Base-by-base conservation (phyloP, 2,113 vertebrate genomes). In the Ivindomyrus marchei region DNA sequence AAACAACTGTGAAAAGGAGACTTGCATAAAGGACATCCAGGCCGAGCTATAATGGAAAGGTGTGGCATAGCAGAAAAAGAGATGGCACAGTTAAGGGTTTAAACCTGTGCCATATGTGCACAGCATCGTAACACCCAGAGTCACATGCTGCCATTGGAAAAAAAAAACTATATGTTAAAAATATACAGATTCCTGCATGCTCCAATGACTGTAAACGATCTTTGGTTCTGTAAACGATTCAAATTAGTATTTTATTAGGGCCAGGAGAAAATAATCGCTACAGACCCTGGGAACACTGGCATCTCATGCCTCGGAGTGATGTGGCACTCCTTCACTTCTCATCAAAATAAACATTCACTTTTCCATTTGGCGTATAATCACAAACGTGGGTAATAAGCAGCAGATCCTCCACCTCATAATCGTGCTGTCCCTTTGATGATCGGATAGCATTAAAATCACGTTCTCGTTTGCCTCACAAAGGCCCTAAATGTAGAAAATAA, bases 371-470 rank as follows among this genome's bases (percentile, higher is more conserved):
- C 88, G 2, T 21, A 90, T 62, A 62, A 86, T 52, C 80, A 13
- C 10, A 31, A 31, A 70, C 24, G 27, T 36, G 91, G 88, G 83
- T 91, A 93, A 93, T 92, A 91, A 90, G 91, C 39, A 89, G 92
- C 92, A 93, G 84, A n/a, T 92, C 91, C 89, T 92, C 77, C 77
- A 93, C 91, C 92, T 91, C 92, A 93, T 94, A 94, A 94, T 92
- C 90, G 90, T 90, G 58, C 74, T 85, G 89, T 91, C 92, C 85
- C 91, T 93, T 93, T 93, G 92, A 93, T 92, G 91, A 90, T 93
- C 87, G 92, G 93, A 90, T 91, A 52, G 86, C 49, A 92, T 90
- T 90, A 89, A 90, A 93, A 92, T 91, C 92, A 91, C 49, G 91
- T 13, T 92, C 93, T 91, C 91, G 87, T 92, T 92, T 91, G 87